These are phyloP conservation scores for Elgonia sp. DNA, from an alignment of 2,888 invertebrate species.

Conservation along the genomic window DNA sequence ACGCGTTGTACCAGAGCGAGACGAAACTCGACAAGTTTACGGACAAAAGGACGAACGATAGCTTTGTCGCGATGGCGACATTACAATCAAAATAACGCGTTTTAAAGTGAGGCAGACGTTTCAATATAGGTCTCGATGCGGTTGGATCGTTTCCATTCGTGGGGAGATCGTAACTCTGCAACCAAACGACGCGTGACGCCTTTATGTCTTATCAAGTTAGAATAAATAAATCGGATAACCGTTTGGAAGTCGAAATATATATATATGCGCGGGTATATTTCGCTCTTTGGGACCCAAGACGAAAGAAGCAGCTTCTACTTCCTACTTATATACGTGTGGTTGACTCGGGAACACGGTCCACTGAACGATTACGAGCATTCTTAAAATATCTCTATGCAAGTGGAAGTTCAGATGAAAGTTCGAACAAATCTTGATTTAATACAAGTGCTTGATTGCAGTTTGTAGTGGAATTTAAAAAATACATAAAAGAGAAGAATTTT, in stretches of 20 bases:
- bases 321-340: constrained; percentile 75
- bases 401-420: constrained; percentile 48
- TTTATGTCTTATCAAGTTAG: constrained; percentile 81
- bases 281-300: constrained; percentile 19
- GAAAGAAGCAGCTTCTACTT: constrained; percentile 63
- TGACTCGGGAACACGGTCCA: constrained; percentile 72
- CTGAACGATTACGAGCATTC: constrained; percentile 74
- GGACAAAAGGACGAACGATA: constrained; percentile 78
- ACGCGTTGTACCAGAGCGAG: constrained; percentile 56
- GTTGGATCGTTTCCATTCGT: constrained; percentile 74
- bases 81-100: constrained; percentile 84
- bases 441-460: neutral
- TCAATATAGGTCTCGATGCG: constrained; percentile 71
- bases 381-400: constrained; percentile 68
- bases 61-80: constrained; percentile 80
- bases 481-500: no score
- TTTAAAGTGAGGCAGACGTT: constrained; percentile 84
- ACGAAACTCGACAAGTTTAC: constrained; percentile 72
- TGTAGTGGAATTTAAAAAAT: neutral
- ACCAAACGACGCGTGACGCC: constrained; percentile 81
- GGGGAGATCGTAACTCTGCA: constrained; percentile 79
- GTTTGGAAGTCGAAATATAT: constrained; percentile 62
- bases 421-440: constrained; percentile 47
- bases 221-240: constrained; percentile 81
- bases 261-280: constrained; percentile 35